Percentiles rank a stretch among this genome's conserved stretches.
phyloP scores from a whole-genome alignment of 1,140 invertebrate genomes.

The Drosophila rufa region DNA sequence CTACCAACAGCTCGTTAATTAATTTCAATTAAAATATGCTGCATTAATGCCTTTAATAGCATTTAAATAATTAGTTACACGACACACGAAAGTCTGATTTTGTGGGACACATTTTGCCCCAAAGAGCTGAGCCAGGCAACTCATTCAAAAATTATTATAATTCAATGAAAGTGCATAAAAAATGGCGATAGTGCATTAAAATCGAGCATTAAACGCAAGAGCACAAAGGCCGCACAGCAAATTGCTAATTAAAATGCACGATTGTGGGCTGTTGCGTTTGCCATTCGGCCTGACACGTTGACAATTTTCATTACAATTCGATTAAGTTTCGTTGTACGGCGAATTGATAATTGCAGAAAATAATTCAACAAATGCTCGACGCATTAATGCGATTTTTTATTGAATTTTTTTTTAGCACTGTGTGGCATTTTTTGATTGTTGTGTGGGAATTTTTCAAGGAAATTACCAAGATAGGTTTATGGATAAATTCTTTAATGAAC shows the following conservation, averaged over 20 bases:
- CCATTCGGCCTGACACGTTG: conserved; percentile 52
- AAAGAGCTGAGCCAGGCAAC: too few relatives aligned
- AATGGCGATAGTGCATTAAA: conserved; percentile 64
- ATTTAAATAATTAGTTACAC: conserved; percentile 80
- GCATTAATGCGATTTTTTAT: conserved; percentile 25
- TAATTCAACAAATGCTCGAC: conserved; percentile 31
- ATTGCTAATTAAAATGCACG: conserved; percentile 74
- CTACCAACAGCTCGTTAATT: conserved; percentile 60
- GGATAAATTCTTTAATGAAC: neutral
- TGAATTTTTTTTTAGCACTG: neutral
- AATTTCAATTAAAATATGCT: conserved; percentile 73
- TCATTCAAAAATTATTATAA: conserved; percentile 46
- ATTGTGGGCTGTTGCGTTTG: conserved; percentile 38
- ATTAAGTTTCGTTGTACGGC: conserved; percentile 55
- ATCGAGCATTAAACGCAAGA: conserved; percentile 48
- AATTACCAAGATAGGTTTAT: neutral
- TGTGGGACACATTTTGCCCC: neutral
- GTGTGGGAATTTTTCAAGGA: too few relatives aligned
- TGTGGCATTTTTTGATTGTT: neutral
- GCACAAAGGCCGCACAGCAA: conserved; percentile 31
- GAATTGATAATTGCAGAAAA: conserved; percentile 47
- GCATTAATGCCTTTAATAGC: conserved; percentile 67
- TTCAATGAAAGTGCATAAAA: conserved; percentile 59
- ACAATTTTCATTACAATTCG: conserved; percentile 77
- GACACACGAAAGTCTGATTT: conserved; percentile 14